Evolutionary conservation across 2,113 vertebrate species (phyloP), one percentile per base, ranked within the genome.

Genomic region (Callocephalon fimbriatum): DNA sequence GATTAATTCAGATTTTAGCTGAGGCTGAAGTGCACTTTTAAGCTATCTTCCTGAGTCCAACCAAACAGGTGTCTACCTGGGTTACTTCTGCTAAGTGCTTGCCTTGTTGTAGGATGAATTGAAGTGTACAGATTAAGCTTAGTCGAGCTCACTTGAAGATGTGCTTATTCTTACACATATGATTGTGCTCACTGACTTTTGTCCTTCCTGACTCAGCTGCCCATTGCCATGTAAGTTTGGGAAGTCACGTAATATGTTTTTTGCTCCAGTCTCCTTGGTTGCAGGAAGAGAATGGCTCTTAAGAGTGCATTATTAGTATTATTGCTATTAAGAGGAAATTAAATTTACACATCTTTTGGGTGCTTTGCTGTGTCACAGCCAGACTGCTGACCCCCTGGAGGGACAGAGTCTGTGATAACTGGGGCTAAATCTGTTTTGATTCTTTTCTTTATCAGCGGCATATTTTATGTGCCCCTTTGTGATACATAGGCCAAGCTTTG

Each of bases 401-500:
- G 54, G 88, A 68, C 71, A n/a, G 53, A 78, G 71, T 50, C 56
- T 85, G 68, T 61, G 12, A n/a, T 61, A n/a, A 58, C 73, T 73
- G 75, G 51, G 86, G 48, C 66, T 88, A 58, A 71, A 86, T 88
- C 82, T 90, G 50, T 51, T 83, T 53, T 38, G 66, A 68, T 74
- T 88, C 68, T 94, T 63, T 72, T 38, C 66, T 91, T 86, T 93
- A 93, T 90, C 89, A 67, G 47, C 90, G 84, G 68, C 63, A 14
- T 84, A 89, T 95, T 95, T 86, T 71, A 53, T 21, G 25, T 93
- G 79, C n/a, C 83, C 75, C 50, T 95, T 93, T 94, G 75, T 91
- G 88, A 76, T 83, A 18, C 66, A 3, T 35, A 83, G 88, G 73
- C 53, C 54, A 31, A 70, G 91, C 89, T 93, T 96, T 93, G 79